phyloP scores from a whole-genome alignment of 1,140 invertebrate genomes.

The Anastatus disparis region DNA sequence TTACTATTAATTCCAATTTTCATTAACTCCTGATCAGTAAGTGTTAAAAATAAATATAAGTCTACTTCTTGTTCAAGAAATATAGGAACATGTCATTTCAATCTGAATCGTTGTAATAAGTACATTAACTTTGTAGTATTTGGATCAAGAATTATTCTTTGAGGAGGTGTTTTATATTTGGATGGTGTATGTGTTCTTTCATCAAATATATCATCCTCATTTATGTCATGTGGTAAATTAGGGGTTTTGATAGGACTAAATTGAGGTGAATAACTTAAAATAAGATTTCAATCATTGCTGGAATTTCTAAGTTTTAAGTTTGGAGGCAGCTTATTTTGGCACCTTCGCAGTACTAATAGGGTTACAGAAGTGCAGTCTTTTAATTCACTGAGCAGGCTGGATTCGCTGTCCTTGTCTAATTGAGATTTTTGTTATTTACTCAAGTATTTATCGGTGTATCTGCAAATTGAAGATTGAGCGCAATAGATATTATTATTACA shows the following conservation, averaged over 20 bases:
- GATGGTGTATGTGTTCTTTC: slow-evolving; percentile 59
- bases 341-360: slow-evolving; percentile 33
- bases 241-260: slow-evolving; percentile 56
- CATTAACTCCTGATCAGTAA: slow-evolving; percentile 55
- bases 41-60: slow-evolving; percentile 57
- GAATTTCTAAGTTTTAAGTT: slow-evolving; percentile 46
- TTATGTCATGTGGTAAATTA: slow-evolving; percentile 50
- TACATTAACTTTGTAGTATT: slow-evolving; percentile 50
- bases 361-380: no score
- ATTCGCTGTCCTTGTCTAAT: no score
- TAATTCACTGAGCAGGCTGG: no score
- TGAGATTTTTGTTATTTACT: no score
- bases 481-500: no score
- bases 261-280: slow-evolving; percentile 53
- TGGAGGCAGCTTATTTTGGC: slow-evolving; percentile 47
- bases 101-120: slow-evolving; percentile 51
- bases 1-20: slow-evolving; percentile 59
- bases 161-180: slow-evolving; percentile 55
- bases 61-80: slow-evolving; percentile 63
- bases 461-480: no score
- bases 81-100: slow-evolving; percentile 51
- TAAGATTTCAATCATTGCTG: slow-evolving; percentile 45
- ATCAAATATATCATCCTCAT: slow-evolving; percentile 55
- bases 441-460: no score
- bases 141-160: slow-evolving; percentile 50